Evolutionary conservation across 2,888 invertebrate species (phyloP).

Genomic region (Eupithecia abbreviata): DNA sequence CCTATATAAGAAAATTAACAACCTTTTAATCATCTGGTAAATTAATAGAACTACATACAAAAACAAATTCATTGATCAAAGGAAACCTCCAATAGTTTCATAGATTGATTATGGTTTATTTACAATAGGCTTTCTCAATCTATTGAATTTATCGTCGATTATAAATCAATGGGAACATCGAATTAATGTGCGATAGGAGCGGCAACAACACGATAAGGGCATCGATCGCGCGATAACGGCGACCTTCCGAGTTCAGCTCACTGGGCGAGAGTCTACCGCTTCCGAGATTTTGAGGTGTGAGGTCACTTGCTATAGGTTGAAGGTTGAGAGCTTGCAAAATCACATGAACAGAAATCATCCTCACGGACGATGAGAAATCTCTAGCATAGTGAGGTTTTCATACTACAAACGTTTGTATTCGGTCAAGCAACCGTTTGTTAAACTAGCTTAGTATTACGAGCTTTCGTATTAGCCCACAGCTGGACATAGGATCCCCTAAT

Average conservation of each 20-base stretch:
- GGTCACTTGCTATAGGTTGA: not conserved
- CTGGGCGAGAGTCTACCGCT: not conserved
- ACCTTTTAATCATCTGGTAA: not conserved
- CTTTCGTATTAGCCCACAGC: not conserved
- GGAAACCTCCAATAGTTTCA: not conserved
- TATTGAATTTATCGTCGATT: constrained; percentile 28
- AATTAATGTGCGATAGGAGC: constrained; percentile 32
- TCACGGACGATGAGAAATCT: not conserved
- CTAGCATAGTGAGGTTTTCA: not conserved
- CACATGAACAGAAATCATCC: not conserved
- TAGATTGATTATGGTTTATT: constrained; percentile 6
- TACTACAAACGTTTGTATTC: not conserved
- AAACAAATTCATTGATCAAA: not conserved
- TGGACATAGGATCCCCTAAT: too few relatives aligned
- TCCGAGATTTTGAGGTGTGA: not conserved
- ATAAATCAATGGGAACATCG: constrained; percentile 26
- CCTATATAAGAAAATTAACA: too few relatives aligned
- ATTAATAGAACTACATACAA: not conserved
- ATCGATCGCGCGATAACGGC: constrained; percentile 31
- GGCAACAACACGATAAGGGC: constrained; percentile 37
- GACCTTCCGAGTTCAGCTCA: not conserved
- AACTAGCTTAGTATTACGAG: not conserved
- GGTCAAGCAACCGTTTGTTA: not conserved
- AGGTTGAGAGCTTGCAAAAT: not conserved
- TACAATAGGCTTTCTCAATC: constrained; percentile 8